Base-by-base conservation (phyloP, 2,888 invertebrate species). In the Pandemis cinnamomeana region DNA sequence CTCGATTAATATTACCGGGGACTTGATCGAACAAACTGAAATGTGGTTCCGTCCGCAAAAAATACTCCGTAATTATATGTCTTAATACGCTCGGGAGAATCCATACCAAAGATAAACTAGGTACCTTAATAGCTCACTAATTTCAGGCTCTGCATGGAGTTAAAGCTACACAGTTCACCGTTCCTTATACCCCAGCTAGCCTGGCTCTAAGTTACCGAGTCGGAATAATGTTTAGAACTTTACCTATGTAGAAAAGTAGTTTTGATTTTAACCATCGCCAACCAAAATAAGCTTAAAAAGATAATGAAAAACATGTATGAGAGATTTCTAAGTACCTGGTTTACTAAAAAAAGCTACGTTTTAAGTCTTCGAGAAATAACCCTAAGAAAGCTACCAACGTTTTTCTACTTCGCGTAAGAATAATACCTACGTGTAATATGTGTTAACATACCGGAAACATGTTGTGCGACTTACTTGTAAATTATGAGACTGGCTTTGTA, bases 1-100 rank as follows among this genome's bases (percentile, higher is more conserved):
- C 62, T 77, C 77, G 75, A 72, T 80, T 79, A 76, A 80, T 80
- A 79, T 80, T 78, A 80, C 71, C 77, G 72, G 61, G 67, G 74
- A 71, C 74, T 68, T 72, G 51, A 71, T 62, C 74, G 76, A 77
- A 80, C 78, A 81, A 76, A 76, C 76, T 72, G 80, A 79, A 81
- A 81, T 81, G 79, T 75, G 71, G 80, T 75, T 71, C 72, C 48
- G 74, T 73, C 66, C 67, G 68, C 67, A 62, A 71, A 71, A 71
- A 73, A 55, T 53, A 68, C 66, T 48, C 42, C 15, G 73, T 67
- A 72, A 74, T 74, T 74, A 74, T 62, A 74, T 71, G 20, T 53
- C 66, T 71, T 41, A 66, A 68, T 70, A 64, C 20, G 69, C 69
- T 70, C 46, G 60, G 69, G 27, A 46, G 71, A n/a, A 72, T 72